Conservation (phyloP, 2,113 vertebrate genomes). For the zebrafish (Danio rerio) region GRCz12tu NC_133197.1:38029001-38029500, state of each 20-base stretch:
- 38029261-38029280: slow-evolving; percentile 70
- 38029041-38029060: no score
- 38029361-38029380: slow-evolving; percentile 67
- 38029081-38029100: background rate
- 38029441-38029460: background rate
- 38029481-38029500: slow-evolving; percentile 58
- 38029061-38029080: no score
- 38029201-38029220: background rate
- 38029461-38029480: slow-evolving; percentile 59
- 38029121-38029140: background rate
- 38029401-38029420: slow-evolving; percentile 75
- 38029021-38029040: no score
- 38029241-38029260: slow-evolving; percentile 31
- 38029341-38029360: slow-evolving; percentile 62
- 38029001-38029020: no score
- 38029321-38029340: background rate
- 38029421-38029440: slow-evolving; percentile 10
- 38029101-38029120: background rate
- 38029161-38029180: background rate
- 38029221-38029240: slow-evolving; percentile 19
- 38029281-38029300: slow-evolving; percentile 59
- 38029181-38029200: background rate
- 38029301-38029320: slow-evolving; percentile 41
- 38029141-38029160: slow-evolving; percentile 5
- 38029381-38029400: slow-evolving; percentile 78